phyloP scores from a whole-genome alignment of 2,797 vertebrate genomes.

The Macrochelys suwanniensis region DNA sequence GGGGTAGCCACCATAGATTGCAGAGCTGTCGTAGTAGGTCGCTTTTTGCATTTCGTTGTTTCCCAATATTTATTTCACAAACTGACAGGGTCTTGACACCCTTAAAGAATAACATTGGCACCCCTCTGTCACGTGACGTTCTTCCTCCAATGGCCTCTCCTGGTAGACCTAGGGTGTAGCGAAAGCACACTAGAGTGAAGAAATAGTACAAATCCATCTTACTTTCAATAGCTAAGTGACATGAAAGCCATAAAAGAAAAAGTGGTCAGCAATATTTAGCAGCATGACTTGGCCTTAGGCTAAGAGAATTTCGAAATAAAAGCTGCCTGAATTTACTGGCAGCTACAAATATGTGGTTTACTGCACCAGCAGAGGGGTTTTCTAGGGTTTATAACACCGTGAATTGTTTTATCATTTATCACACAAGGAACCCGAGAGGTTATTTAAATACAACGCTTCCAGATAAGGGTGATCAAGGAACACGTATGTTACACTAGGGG shows the following conservation, averaged over 20 bases:
- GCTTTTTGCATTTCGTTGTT: constrained; percentile 99
- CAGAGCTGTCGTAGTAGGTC: constrained; percentile 99
- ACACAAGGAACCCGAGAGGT: neutral
- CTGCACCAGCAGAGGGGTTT: constrained; percentile 74
- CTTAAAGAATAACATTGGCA: constrained; percentile 99
- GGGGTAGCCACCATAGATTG: constrained; percentile 98
- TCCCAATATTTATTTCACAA: constrained; percentile 98
- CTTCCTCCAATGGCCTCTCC: constrained; percentile 97
- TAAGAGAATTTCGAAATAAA: constrained; percentile 79
- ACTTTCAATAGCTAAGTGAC: constrained; percentile 99
- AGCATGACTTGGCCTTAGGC: constrained; percentile 87
- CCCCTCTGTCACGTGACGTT: constrained; percentile 98
- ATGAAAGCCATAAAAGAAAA: constrained; percentile 96
- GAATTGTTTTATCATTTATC: constrained; percentile 19
- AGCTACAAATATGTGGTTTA: constrained; percentile 81
- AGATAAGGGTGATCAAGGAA: constrained; percentile 64
- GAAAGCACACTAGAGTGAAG: constrained; percentile 90
- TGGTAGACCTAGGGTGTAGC: constrained; percentile 93
- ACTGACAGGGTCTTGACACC: constrained; percentile 99
- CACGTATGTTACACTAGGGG: neutral
- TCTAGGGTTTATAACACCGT: constrained; percentile 48
- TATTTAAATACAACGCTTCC: constrained; percentile 25
- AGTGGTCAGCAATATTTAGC: constrained; percentile 94
- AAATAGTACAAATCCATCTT: constrained; percentile 99
- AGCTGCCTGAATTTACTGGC: constrained; percentile 82